A percentile compares a stretch with the other conserved stretches of the same genome.
phyloP scores from a whole-genome alignment of 2,888 invertebrate species.

The Theodoxus fluviatilis region DNA sequence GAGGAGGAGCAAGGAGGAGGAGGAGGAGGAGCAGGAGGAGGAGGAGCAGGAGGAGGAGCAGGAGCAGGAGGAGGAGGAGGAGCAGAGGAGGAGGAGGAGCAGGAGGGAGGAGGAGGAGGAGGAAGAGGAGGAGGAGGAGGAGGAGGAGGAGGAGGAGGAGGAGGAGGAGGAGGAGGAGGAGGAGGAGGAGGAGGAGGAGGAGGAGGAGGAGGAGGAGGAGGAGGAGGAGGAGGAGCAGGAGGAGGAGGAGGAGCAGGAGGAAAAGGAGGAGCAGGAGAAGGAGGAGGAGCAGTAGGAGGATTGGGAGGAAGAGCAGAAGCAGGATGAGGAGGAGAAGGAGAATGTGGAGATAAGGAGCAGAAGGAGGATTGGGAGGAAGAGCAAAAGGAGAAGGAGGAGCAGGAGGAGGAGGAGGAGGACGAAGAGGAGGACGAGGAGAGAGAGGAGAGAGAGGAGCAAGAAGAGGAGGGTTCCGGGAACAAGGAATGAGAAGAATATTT shows the following conservation, averaged over 20 bases:
- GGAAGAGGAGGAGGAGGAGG: background rate
- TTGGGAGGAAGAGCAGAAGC: background rate
- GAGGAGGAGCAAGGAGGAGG: too few species aligned
- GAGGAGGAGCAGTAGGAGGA: background rate
- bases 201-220: background rate
- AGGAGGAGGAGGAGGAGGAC: constrained; percentile 2
- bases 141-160: background rate
- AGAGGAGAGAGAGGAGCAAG: too few species aligned
- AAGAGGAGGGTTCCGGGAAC: too few species aligned
- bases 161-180: background rate
- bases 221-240: background rate
- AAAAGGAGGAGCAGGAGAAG: background rate
- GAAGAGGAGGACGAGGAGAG: too few species aligned
- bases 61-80: too few species aligned
- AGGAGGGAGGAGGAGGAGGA: background rate
- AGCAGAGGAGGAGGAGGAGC: too few species aligned
- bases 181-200: background rate
- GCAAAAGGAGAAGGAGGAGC: constrained; percentile 2
- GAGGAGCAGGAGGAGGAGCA: too few species aligned
- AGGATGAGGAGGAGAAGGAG: background rate
- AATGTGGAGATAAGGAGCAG: background rate
- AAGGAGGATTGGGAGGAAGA: background rate
- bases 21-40: too few species aligned
- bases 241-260: background rate
- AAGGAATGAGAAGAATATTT: too few species aligned